These are phyloP conservation scores for Drosophila anomalata DNA, from an alignment of 2,888 invertebrate species.

Conservation along the genomic window DNA sequence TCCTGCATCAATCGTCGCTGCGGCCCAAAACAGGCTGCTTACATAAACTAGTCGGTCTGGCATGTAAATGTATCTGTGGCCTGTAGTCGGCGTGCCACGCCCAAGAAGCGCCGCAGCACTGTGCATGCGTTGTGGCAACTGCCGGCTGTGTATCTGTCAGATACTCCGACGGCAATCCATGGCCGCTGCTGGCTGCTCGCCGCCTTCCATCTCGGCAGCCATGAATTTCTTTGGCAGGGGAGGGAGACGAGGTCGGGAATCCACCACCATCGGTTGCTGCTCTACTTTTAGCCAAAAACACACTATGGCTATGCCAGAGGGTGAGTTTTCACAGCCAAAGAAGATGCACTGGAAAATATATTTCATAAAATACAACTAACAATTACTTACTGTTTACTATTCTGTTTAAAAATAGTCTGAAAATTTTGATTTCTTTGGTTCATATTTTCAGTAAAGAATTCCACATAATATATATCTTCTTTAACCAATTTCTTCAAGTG, in stretches of 20 bases:
- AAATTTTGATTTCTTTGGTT: neutral
- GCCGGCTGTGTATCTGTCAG: slow-evolving; percentile 54
- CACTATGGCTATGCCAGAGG: slow-evolving; percentile 35
- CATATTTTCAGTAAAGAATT: neutral
- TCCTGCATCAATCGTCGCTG: slow-evolving; percentile 69
- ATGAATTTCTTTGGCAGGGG: slow-evolving; percentile 33
- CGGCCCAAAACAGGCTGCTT: slow-evolving; percentile 21
- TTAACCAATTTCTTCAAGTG: slow-evolving; percentile 9
- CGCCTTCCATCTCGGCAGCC: slow-evolving; percentile 48
- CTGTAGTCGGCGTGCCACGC: slow-evolving; percentile 51
- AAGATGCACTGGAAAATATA: slow-evolving; percentile 28
- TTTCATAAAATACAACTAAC: too few relatives aligned
- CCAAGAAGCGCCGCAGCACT: slow-evolving; percentile 50
- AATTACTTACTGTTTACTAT: neutral
- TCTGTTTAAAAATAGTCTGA: neutral
- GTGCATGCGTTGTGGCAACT: slow-evolving; percentile 63
- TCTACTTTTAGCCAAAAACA: slow-evolving; percentile 52
- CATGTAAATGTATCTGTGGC: neutral
- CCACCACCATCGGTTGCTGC: slow-evolving; percentile 49
- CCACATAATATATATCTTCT: neutral
- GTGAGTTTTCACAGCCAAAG: slow-evolving; percentile 52
- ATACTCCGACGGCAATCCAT: slow-evolving; percentile 72
- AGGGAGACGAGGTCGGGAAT: slow-evolving; percentile 14
- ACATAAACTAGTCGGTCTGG: slow-evolving; percentile 33
- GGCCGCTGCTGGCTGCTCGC: slow-evolving; percentile 42